Conservation (phyloP, 2,113 vertebrate genomes). For the Centropus bengalensis region DNA sequence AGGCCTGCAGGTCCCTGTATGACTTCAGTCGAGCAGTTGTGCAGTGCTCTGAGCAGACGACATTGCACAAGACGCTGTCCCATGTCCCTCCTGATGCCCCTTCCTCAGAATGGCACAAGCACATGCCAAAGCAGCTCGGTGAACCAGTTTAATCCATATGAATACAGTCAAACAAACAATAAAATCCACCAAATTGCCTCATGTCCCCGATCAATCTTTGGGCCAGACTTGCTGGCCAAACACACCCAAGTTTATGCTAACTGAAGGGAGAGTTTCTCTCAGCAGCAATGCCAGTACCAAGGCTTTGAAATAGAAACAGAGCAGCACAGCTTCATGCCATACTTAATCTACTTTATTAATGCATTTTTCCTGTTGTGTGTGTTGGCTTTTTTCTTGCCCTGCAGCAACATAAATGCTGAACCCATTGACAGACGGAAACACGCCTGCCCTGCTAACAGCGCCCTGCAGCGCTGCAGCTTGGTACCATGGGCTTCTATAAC, state of each 20-base stretch:
- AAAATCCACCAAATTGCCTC: background rate
- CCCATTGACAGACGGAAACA: background rate
- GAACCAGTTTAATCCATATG: background rate
- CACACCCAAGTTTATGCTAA: background rate
- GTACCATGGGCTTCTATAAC: accelerated
- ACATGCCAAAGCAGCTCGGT: background rate
- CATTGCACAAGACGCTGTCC: background rate
- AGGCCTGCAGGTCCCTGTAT: background rate
- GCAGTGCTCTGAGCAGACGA: background rate
- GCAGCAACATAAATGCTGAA: background rate
- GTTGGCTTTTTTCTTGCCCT: background rate
- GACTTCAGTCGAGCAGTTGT: background rate
- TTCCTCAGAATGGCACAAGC: background rate
- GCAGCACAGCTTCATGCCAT: background rate
- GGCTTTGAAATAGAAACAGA: background rate
- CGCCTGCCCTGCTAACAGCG: background rate
- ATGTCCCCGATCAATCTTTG: background rate
- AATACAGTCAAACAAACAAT: background rate
- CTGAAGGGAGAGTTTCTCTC: background rate
- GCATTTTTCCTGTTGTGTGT: background rate
- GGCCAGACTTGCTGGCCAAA: background rate
- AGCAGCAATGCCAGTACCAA: background rate
- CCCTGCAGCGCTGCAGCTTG: background rate
- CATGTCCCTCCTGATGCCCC: background rate
- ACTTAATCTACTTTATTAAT: background rate